Conservation (phyloP, 2,888 invertebrate species). For the Lasioglossum morio region DNA sequence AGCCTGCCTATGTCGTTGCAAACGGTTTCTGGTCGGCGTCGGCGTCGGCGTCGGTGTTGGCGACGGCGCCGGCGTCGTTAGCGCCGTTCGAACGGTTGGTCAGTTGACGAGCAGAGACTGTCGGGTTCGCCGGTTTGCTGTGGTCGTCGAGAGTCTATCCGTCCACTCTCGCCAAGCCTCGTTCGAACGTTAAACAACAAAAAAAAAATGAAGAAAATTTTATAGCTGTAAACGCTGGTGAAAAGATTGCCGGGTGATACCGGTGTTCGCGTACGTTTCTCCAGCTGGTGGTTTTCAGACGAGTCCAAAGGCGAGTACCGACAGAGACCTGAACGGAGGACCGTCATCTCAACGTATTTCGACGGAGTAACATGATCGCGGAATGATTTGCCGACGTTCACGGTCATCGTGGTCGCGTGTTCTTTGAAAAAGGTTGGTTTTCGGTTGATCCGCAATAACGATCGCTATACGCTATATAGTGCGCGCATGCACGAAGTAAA, state of each 20-base stretch:
- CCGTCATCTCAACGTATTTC: constrained; percentile 4
- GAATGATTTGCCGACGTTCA: constrained; percentile 52
- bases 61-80: constrained; percentile 47
- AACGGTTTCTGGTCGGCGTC: constrained; percentile 17
- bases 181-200: constrained; percentile 12
- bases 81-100: constrained; percentile 42
- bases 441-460: constrained; percentile 35
- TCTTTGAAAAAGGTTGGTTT: constrained; percentile 60
- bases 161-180: constrained; percentile 43
- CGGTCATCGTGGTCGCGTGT: constrained; percentile 52
- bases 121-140: constrained; percentile 61
- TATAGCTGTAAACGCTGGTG: neutral
- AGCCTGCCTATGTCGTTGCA: neutral
- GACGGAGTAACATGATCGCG: constrained; percentile 34
- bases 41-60: constrained; percentile 15
- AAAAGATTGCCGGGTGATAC: neutral
- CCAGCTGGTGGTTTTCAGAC: neutral
- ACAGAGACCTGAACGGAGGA: neutral
- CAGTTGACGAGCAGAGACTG: constrained; percentile 68
- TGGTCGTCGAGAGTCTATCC: constrained; percentile 51
- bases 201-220: neutral
- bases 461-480: constrained; percentile 27
- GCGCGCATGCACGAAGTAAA: constrained; percentile 53
- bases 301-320: neutral
- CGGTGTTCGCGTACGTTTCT: neutral